Evolutionary conservation across 1,140 invertebrate genomes (phyloP).

Genomic region (Oncopodura yosiiana): DNA sequence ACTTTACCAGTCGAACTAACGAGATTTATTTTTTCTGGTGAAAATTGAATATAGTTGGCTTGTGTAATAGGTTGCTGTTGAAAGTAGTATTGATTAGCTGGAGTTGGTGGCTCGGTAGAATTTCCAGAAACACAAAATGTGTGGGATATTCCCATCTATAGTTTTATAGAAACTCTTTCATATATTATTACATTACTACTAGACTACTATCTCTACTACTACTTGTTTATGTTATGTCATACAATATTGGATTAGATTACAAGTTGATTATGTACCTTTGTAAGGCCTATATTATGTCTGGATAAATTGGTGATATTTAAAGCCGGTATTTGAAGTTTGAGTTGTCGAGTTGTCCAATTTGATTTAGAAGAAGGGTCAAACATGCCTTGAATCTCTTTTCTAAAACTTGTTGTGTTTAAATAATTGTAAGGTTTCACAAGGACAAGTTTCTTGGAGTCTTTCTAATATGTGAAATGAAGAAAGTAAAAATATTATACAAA

Average conservation of each 20-base stretch:
- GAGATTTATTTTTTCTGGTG: slow-evolving; percentile 3
- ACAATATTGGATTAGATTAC: too few species aligned
- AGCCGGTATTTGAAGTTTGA: slow-evolving; percentile 15
- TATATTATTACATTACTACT: too few species aligned
- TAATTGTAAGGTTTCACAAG: slow-evolving; percentile 7
- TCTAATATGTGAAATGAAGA: slow-evolving; percentile 1
- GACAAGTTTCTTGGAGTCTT: slow-evolving; percentile 7
- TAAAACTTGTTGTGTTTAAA: slow-evolving; percentile 1
- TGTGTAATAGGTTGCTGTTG: slow-evolving; percentile 18
- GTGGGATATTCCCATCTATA: slow-evolving; percentile 15
- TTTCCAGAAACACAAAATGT: slow-evolving; percentile 17
- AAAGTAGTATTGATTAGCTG: slow-evolving; percentile 8
- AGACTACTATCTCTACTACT: too few species aligned
- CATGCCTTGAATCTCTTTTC: slow-evolving; percentile 4
- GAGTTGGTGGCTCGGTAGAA: slow-evolving; percentile 1
- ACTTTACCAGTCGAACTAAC: slow-evolving; percentile 12
- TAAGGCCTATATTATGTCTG: background rate
- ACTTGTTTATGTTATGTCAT: too few species aligned
- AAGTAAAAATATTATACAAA: background rate
- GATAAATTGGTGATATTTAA: slow-evolving; percentile 21
- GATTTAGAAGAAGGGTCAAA: background rate
- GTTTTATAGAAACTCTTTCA: too few species aligned
- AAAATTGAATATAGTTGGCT: slow-evolving; percentile 22
- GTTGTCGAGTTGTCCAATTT: background rate
- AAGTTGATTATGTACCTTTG: background rate